phyloP scores from a whole-genome alignment of 1,140 invertebrate species.

The Epicauta chinensis region DNA sequence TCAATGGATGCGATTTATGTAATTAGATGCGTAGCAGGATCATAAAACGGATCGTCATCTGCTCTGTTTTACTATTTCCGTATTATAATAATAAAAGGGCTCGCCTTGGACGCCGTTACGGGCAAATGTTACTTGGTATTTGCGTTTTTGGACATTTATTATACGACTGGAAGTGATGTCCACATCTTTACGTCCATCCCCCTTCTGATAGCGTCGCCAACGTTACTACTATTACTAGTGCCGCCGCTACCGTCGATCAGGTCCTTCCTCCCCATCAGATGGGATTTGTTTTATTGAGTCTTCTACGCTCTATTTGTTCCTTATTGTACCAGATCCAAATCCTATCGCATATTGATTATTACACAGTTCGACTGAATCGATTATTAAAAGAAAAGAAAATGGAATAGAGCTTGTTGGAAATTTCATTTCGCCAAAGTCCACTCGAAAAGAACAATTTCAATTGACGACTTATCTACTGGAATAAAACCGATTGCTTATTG shows the following conservation, averaged over 20 bases:
- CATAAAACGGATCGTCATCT: slow-evolving; percentile 37
- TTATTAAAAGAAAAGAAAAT: too few species aligned
- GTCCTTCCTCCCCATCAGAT: slow-evolving; percentile 24
- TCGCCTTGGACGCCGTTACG: slow-evolving; percentile 35
- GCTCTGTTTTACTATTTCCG: slow-evolving; percentile 42
- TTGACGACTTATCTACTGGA: too few species aligned
- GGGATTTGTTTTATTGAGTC: slow-evolving; percentile 39
- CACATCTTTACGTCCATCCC: slow-evolving; percentile 9
- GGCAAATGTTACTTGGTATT: slow-evolving; percentile 42
- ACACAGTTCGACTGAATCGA: neutral
- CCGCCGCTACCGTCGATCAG: slow-evolving; percentile 1
- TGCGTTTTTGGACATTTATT: slow-evolving; percentile 43
- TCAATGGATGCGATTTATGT: slow-evolving; percentile 19
- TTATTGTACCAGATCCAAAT: slow-evolving; percentile 33
- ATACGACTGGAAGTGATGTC: slow-evolving; percentile 15
- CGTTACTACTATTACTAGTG: too few species aligned
- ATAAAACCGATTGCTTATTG: too few species aligned
- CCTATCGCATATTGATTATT: slow-evolving; percentile 29
- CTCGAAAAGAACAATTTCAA: too few species aligned
- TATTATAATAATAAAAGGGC: slow-evolving; percentile 40
- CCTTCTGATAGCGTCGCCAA: slow-evolving; percentile 6
- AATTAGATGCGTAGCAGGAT: slow-evolving; percentile 38
- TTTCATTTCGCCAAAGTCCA: too few species aligned
- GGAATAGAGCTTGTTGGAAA: too few species aligned
- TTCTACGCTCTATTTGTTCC: slow-evolving; percentile 37